A percentile compares a stretch with the other conserved stretches of the same genome.
These are phyloP conservation scores for Acinonyx jubatus DNA, from an alignment of 2,113 vertebrate species.

Conservation along the genomic window DNA sequence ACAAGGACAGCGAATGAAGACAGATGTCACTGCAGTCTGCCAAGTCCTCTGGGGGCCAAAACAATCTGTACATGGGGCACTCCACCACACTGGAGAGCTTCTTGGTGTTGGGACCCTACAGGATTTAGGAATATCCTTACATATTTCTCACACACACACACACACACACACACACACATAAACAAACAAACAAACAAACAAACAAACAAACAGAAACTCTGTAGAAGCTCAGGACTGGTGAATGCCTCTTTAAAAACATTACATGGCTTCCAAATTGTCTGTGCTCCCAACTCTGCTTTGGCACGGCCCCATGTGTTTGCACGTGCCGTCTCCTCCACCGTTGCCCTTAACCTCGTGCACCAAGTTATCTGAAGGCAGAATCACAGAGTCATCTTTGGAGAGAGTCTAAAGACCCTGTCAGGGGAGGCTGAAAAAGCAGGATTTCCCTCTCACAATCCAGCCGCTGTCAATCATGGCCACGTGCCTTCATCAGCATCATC, in stretches of 20 bases:
- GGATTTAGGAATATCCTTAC: neutral
- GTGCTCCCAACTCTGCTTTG: neutral
- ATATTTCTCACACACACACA: neutral
- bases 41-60: neutral
- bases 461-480: neutral
- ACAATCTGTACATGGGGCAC: neutral
- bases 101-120: neutral
- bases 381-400: neutral
- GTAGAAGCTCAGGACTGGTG: neutral
- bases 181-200: neutral
- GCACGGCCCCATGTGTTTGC: neutral
- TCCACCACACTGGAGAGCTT: neutral
- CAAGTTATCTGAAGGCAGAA: neutral
- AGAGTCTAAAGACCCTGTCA: neutral
- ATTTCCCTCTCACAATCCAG: neutral
- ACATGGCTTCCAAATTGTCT: neutral
- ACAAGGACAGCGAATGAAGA: neutral
- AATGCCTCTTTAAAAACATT: neutral
- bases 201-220: neutral
- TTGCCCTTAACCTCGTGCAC: neutral
- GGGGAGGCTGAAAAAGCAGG: neutral
- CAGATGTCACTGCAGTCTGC: neutral
- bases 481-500: neutral
- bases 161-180: neutral
- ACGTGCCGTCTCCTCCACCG: fast-evolving